These are phyloP conservation scores for Leptobrachium ailaonicum DNA, from an alignment of 2,113 vertebrate genomes.

Conservation along the genomic window DNA sequence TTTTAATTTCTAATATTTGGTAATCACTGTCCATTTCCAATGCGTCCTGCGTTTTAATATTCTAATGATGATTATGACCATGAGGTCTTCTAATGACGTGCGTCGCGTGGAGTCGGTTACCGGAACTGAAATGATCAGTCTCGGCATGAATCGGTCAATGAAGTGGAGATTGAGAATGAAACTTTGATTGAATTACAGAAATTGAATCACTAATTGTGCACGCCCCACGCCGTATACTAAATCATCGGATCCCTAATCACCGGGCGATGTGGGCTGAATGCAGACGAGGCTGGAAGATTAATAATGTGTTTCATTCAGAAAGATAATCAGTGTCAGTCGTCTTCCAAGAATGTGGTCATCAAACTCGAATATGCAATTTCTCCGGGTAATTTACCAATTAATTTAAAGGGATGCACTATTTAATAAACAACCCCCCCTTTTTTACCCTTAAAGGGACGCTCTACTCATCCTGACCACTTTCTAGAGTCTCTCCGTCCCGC, in stretches of 20 bases:
- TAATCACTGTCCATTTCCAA: constrained; percentile 21
- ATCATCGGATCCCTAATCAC: constrained; percentile 27
- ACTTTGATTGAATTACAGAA: background rate
- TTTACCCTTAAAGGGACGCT: too few species aligned
- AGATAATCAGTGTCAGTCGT: too few species aligned
- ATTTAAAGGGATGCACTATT: too few species aligned
- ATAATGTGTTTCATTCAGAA: background rate
- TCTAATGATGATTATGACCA: constrained; percentile 34
- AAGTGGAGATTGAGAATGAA: constrained; percentile 17
- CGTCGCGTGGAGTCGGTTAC: constrained; percentile 3
- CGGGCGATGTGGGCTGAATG: background rate
- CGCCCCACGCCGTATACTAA: constrained; percentile 23
- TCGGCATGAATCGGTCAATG: constrained; percentile 28
- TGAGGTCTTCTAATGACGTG: constrained; percentile 18
- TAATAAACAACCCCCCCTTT: too few species aligned
- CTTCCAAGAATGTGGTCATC: too few species aligned
- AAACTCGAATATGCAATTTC: too few species aligned
- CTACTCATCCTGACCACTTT: too few species aligned
- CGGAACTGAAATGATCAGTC: constrained; percentile 25
- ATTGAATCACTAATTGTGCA: background rate
- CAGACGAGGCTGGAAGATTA: background rate
- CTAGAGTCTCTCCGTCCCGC: too few species aligned
- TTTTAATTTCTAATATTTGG: background rate
- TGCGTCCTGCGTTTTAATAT: constrained; percentile 13
- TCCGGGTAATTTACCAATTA: too few species aligned